phyloP scores from a whole-genome alignment of 2,113 vertebrate species.

The Tretioscincus oriximinensis region DNA sequence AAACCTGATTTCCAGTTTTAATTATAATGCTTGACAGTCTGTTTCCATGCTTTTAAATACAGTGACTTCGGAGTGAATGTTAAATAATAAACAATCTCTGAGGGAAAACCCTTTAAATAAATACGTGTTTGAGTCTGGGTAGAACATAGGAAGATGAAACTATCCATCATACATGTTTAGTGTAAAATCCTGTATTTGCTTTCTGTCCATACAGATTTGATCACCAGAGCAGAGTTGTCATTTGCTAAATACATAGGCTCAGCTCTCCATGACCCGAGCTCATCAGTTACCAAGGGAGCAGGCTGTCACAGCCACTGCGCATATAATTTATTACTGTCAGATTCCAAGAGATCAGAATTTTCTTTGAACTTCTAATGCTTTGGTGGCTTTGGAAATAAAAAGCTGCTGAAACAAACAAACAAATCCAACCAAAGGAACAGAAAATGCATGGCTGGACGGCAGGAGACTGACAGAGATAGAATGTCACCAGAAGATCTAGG shows the following conservation, averaged over 20 bases:
- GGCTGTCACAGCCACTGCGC: constrained; percentile 62
- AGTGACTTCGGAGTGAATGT: constrained; percentile 42
- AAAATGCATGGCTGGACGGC: neutral
- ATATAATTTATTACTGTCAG: constrained; percentile 73
- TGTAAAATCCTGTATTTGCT: constrained; percentile 65
- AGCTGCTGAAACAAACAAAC: neutral
- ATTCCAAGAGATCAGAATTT: constrained; percentile 65
- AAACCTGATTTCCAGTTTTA: constrained; percentile 47
- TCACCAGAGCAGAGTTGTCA: constrained; percentile 64
- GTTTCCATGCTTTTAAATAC: constrained; percentile 46
- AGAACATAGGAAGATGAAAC: constrained; percentile 53
- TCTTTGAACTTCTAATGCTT: constrained; percentile 34
- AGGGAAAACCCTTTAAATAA: constrained; percentile 56
- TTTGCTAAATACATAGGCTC: constrained; percentile 71
- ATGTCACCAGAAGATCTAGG: too few relatives aligned
- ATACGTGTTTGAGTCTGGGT: constrained; percentile 55
- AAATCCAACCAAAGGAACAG: neutral
- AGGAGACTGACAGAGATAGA: neutral
- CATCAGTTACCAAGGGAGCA: constrained; percentile 71
- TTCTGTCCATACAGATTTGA: constrained; percentile 65
- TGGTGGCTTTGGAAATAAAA: constrained; percentile 40
- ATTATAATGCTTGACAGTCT: constrained; percentile 46
- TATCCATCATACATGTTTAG: constrained; percentile 70
- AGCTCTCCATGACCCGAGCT: constrained; percentile 60
- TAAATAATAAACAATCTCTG: constrained; percentile 61